Evolutionary conservation across 2,113 vertebrate species (phyloP).

Genomic region (Podarcis muralis): DNA sequence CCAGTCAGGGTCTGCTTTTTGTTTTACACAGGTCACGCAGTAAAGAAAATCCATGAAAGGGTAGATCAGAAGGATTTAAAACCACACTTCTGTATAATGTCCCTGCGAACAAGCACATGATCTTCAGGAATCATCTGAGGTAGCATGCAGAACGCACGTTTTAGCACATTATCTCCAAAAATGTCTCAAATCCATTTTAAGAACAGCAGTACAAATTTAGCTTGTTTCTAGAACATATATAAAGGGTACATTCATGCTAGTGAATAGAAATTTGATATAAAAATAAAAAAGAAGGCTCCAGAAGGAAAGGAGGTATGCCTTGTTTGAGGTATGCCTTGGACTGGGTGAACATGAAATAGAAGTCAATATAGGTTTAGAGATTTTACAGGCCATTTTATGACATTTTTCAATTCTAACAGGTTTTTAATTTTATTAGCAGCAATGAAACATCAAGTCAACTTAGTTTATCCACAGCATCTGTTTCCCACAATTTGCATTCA

Average conservation of each 20-base stretch:
- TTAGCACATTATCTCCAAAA: constrained; percentile 17
- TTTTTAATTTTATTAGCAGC: neutral
- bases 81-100: constrained; percentile 20
- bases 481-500: neutral
- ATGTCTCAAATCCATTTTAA: neutral
- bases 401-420: neutral
- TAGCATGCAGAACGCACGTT: constrained; percentile 2
- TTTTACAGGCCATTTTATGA: neutral
- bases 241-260: neutral
- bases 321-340: neutral
- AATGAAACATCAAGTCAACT: neutral
- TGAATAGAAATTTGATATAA: constrained; percentile 4
- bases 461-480: neutral
- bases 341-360: neutral
- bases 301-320: neutral
- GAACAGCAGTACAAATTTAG: constrained; percentile 2
- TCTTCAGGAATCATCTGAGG: constrained; percentile 29
- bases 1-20: neutral
- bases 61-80: neutral
- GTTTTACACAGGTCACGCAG: neutral
- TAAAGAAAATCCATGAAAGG: neutral
- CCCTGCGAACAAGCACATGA: constrained; percentile 14
- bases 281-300: neutral
- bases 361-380: neutral
- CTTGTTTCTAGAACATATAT: neutral